These are phyloP conservation scores for Ardeotis arabs DNA, from an alignment of 2,113 vertebrate species.

Conservation along the genomic window DNA sequence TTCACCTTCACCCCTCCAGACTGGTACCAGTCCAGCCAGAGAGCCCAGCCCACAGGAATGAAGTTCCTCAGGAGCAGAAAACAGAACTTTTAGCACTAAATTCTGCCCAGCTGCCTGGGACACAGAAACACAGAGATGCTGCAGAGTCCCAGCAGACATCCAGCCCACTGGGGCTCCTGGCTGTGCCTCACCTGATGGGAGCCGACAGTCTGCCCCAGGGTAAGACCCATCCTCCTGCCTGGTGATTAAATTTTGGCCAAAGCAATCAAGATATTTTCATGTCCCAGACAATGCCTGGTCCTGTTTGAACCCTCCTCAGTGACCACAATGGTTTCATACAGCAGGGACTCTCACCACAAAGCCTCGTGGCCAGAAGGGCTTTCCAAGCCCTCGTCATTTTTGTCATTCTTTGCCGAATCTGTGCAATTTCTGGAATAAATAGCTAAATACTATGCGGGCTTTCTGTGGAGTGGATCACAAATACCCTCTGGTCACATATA, in stretches of 20 bases:
- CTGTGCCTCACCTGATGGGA: background rate
- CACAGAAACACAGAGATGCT: background rate
- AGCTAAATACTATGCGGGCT: background rate
- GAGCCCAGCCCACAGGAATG: background rate
- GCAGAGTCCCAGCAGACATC: background rate
- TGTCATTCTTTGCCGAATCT: background rate
- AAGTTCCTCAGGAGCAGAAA: background rate
- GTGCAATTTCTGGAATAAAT: background rate
- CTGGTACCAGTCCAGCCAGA: background rate
- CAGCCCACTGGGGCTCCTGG: background rate
- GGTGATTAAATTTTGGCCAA: background rate
- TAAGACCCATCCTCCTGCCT: background rate
- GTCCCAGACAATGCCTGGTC: background rate
- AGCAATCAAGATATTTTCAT: background rate
- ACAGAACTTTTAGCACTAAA: background rate
- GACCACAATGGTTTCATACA: fast-evolving
- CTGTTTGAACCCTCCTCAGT: background rate
- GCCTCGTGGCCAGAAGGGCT: background rate
- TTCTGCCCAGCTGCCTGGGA: background rate
- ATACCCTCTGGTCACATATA: background rate
- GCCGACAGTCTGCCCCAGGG: background rate
- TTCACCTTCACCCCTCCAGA: background rate
- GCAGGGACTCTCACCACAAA: background rate
- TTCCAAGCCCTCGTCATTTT: background rate
- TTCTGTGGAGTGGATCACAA: background rate